A percentile compares a stretch with the other conserved stretches of the same genome.
These are phyloP conservation scores for Volucella inanis DNA, from an alignment of 2,888 invertebrate genomes.

Conservation along the genomic window DNA sequence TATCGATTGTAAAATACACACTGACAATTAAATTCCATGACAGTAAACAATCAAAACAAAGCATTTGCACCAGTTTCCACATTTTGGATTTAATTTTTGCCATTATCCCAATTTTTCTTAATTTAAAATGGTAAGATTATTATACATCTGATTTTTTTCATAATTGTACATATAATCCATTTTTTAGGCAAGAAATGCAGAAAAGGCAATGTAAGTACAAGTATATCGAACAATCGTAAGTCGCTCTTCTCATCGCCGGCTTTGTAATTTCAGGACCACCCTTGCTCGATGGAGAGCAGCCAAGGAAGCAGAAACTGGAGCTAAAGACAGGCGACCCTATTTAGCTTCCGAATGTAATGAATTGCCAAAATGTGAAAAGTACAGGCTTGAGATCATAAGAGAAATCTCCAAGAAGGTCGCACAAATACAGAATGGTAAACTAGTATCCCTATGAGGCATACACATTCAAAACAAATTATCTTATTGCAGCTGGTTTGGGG, in stretches of 20 bases:
- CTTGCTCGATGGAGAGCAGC: constrained; percentile 99
- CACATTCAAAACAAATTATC: background rate
- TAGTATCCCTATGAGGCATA: background rate
- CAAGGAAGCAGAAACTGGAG: constrained; percentile 94
- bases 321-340: constrained; percentile 94
- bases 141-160: background rate
- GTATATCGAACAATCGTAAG: background rate
- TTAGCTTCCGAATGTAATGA: constrained; percentile 97
- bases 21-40: too few species aligned
- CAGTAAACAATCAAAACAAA: background rate
- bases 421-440: constrained; percentile 96
- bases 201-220: constrained; percentile 96
- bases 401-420: constrained; percentile 99
- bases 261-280: constrained; percentile 88
- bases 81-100: background rate
- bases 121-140: constrained; percentile 7
- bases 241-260: background rate
- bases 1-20: too few species aligned
- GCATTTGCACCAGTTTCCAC: background rate
- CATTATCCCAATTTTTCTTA: too few species aligned
- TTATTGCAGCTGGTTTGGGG: constrained; percentile 93
- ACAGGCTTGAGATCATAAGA: constrained; percentile 97
- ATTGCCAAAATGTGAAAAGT: constrained; percentile 96
- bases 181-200: constrained; percentile 96
- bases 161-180: constrained; percentile 29